Conservation (phyloP, 2,888 invertebrate genomes). For the Arge pagana region DNA sequence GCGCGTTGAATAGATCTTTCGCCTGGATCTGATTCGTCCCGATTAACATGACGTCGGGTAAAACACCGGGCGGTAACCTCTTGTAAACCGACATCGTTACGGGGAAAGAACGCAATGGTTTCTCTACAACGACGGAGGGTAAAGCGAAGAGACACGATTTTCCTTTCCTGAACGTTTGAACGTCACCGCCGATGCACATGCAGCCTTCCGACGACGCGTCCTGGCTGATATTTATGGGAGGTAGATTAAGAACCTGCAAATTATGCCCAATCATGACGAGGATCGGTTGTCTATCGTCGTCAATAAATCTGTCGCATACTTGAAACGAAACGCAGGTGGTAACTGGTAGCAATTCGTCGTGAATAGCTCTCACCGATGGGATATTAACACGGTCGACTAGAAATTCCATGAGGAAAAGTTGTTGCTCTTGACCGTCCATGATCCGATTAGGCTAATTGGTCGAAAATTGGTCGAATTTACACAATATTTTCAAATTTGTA, state of each 20-base stretch:
- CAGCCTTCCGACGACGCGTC: slow-evolving; percentile 57
- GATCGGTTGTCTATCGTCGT: neutral
- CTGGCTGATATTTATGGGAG: slow-evolving; percentile 67
- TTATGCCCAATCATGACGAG: neutral
- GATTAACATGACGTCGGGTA: slow-evolving; percentile 68
- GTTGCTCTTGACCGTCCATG: slow-evolving; percentile 41
- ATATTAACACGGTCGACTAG: slow-evolving; percentile 62
- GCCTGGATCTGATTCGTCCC: slow-evolving; percentile 66
- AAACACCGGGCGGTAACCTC: slow-evolving; percentile 65
- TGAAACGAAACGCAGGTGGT: slow-evolving; percentile 68
- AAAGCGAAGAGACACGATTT: slow-evolving; percentile 73
- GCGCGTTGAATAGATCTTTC: slow-evolving; percentile 65
- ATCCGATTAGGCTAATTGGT: slow-evolving; percentile 9
- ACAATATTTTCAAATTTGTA: too few relatives aligned
- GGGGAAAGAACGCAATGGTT: slow-evolving; percentile 63
- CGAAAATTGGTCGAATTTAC: too few relatives aligned
- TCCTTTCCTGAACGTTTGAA: slow-evolving; percentile 65
- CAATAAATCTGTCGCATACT: slow-evolving; percentile 35
- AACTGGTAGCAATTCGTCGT: slow-evolving; percentile 43
- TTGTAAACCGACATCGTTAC: slow-evolving; percentile 65
- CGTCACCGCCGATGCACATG: slow-evolving; percentile 54
- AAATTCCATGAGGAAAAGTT: slow-evolving; percentile 67
- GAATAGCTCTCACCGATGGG: slow-evolving; percentile 47
- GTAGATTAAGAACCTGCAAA: slow-evolving; percentile 62
- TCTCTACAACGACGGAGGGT: slow-evolving; percentile 61